A percentile compares a stretch with the other conserved stretches of the same genome.
phyloP scores from a whole-genome alignment of 2,888 invertebrate species.

The Drosophila mimetica region DNA sequence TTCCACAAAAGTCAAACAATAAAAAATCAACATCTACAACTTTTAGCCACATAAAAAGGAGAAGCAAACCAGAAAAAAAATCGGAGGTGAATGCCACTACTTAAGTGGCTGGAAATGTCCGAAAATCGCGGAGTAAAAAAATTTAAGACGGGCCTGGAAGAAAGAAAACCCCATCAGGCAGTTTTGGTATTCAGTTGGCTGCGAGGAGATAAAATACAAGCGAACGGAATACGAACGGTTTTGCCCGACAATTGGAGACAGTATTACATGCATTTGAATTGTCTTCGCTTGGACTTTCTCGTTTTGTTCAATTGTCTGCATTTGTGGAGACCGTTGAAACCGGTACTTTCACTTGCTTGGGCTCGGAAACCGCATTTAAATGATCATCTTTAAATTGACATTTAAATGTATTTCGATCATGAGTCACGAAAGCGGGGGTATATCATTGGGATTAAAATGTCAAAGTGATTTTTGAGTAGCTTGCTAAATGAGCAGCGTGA shows the following conservation, averaged over 20 bases:
- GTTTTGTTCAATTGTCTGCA: conserved; percentile 58
- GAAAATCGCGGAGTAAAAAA: conserved; percentile 42
- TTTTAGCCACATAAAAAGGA: conserved; percentile 12
- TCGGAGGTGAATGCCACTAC: conserved; percentile 72
- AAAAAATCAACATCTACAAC: conserved; percentile 9
- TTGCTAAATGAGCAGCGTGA: conserved; percentile 3
- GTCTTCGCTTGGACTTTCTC: conserved; percentile 65
- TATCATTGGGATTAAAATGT: conserved; percentile 23
- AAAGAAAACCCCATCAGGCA: conserved; percentile 9
- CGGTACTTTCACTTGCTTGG: conserved; percentile 67
- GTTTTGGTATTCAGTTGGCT: conserved; percentile 36
- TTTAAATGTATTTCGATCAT: conserved; percentile 41
- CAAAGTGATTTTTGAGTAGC: conserved; percentile 12
- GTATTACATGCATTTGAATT: conserved; percentile 55
- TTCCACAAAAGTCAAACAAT: conserved; percentile 12
- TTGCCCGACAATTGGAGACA: conserved; percentile 43
- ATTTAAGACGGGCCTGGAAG: conserved; percentile 2
- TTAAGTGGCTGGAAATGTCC: conserved; percentile 71
- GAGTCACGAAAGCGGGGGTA: conserved; percentile 24
- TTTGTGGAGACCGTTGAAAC: conserved; percentile 6
- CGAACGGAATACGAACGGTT: conserved; percentile 29
- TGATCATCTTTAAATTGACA: conserved; percentile 51
- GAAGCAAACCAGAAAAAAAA: conserved; percentile 20
- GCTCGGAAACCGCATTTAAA: conserved; percentile 42
- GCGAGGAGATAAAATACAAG: conserved; percentile 29